Evolutionary conservation across 2,797 vertebrate species (phyloP), one percentile per base, ranked within the genome.

Genomic region (Zonotrichia albicollis): DNA sequence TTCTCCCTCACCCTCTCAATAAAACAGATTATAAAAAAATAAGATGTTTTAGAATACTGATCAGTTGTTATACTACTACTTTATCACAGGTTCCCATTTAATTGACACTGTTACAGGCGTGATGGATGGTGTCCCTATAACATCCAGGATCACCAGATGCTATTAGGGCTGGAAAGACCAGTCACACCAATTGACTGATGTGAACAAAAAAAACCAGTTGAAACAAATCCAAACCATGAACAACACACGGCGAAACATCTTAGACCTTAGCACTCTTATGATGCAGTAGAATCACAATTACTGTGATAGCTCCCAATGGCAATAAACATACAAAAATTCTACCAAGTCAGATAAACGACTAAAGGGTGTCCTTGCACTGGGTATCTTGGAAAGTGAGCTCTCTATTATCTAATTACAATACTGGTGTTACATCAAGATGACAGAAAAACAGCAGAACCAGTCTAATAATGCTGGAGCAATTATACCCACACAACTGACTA

Each of bases 21-120:
- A 96, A 97, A 96, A 93, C 95, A 96, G 94, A 91, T 84, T 55
- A 95, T 90, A 50, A 94, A 97, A 95, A 95, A 95, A 96, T 96
- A 97, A 96, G 64, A 92, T 34, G 66, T 81, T 67, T 93, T 84
- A 94, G 95, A 97, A 96, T 91, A 96, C 91, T 94, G 84, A 96
- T 82, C 70, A 93, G 76, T 18, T 91, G 68, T 97, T 92, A 95
- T 45, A 95, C 95, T 85, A 89, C 57, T 81, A 90, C 83, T 88
- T 86, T 77, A 92, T 73, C 70, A 80, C 50, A 70, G 45, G 38
- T 66, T 75, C 40, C 94, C 68, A 88, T 82, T 93, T 64, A 72
- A 77, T 10, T 78, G 72, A 70, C 71, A 89, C 84, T 19, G 60
- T 83, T 89, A 68, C 11, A 92, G 84, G 60, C 6, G 5, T 73